Conservation (phyloP, 2,113 vertebrate species). For the Leiothrix lutea region DNA sequence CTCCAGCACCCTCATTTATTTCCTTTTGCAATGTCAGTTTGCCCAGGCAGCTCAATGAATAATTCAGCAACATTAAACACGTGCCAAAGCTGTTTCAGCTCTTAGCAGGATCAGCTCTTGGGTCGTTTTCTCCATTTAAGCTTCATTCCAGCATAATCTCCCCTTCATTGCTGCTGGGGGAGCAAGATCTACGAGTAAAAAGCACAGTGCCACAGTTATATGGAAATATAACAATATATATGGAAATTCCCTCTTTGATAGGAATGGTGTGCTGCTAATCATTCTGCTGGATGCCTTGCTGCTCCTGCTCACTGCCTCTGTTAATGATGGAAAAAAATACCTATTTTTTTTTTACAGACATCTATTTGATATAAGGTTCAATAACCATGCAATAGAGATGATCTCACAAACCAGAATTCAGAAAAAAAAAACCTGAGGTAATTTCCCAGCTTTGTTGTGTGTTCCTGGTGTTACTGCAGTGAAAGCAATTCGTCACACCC, state of each 20-base stretch:
- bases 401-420: not conserved
- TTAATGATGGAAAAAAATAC: not conserved
- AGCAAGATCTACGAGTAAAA: not conserved
- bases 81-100: not conserved
- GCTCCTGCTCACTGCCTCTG: not conserved
- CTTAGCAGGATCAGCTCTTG: not conserved
- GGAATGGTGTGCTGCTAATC: not conserved
- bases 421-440: not conserved
- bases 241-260: conserved; percentile 23
- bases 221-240: conserved; percentile 34
- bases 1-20: not conserved
- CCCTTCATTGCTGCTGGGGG: not conserved
- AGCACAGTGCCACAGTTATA: not conserved
- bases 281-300: not conserved
- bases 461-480: not conserved
- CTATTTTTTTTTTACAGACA: not conserved
- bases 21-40: not conserved
- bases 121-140: not conserved
- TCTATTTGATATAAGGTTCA: not conserved
- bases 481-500: not conserved
- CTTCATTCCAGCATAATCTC: conserved; percentile 2
- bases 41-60: conserved; percentile 1
- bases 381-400: not conserved
- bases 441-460: not conserved
- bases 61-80: conserved; percentile 43